Evolutionary conservation across 2,888 invertebrate genomes (phyloP).

Genomic region (Drepana falcataria): DNA sequence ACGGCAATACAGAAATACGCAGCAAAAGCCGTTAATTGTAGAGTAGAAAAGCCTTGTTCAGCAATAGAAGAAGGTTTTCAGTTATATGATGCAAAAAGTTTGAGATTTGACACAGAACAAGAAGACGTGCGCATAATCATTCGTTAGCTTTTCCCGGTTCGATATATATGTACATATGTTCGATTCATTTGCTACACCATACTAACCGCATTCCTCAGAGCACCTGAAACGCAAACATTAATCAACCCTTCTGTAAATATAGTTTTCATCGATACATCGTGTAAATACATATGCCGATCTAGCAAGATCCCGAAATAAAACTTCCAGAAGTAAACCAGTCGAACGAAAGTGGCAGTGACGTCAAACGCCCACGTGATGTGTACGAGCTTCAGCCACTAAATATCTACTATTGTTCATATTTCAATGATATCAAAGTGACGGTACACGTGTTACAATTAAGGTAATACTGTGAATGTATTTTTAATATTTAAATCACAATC

Average conservation of each 20-base stretch:
- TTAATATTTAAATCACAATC: not conserved
- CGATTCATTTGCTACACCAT: not conserved
- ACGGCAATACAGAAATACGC: no score
- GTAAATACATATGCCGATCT: constrained; percentile 27
- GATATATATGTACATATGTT: not conserved
- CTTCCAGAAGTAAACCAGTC: constrained; percentile 2
- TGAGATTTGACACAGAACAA: no score
- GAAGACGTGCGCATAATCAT: no score
- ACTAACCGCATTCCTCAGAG: not conserved
- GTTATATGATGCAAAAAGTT: no score
- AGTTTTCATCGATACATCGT: constrained; percentile 25
- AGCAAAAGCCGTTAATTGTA: no score
- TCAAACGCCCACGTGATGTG: constrained; percentile 16
- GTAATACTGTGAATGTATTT: no score
- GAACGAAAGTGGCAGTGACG: constrained; percentile 13
- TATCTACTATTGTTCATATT: not conserved
- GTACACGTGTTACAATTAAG: no score
- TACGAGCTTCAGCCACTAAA: not conserved
- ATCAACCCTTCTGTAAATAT: constrained; percentile 18
- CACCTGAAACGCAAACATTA: not conserved
- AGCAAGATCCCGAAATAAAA: constrained; percentile 20
- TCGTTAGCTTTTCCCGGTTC: no score
- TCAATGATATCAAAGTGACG: not conserved
- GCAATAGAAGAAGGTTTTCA: no score
- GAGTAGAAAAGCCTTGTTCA: no score